Evolutionary conservation across 2,888 invertebrate species (phyloP), one percentile per base, ranked within the genome.

Genomic region (Cryptosula pallasiana): DNA sequence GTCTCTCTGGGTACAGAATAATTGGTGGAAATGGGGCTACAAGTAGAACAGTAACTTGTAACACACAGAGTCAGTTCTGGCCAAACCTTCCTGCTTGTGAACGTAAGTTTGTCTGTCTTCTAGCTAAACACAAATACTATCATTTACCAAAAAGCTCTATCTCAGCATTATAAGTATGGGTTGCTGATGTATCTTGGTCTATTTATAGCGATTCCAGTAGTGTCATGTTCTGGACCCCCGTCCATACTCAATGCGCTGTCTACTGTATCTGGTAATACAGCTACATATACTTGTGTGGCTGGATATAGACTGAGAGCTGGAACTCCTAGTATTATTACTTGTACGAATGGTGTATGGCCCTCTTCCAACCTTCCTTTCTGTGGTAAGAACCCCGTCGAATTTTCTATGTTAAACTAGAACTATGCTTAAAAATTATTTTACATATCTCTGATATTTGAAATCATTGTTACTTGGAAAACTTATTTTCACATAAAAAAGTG

Each of bases 41-140:
- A 25, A 32, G 29, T 13, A 5, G 13, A 9, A 34, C 34, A 5
- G 27, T 63, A 3, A 20, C 25, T 3, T 63, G 63, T 63, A 25
- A 20, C 13, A 63, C 63, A 1, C 32, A 27, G 13, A 63, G 29
- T 34, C 63, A 63, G 63, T 63, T 63, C 34, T 63, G 63, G 63
- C 63, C 63, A 5, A 63, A 63, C 63, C 63, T 63, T 5, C 63
- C 63, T 29, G 2, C 63, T 63, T 63, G 63, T 63, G 63, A 63
- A 63, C 63, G 63, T 63, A 34, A 63, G 63, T 63, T 13, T 5
- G n/a, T n/a, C n/a, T n/a, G n/a, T n/a, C n/a, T n/a, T n/a, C n/a
- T n/a, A n/a, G n/a, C n/a, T n/a, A n/a, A n/a, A n/a, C n/a, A n/a
- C n/a, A n/a, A n/a, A n/a, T n/a, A n/a, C n/a, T n/a, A n/a, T n/a